These are phyloP conservation scores for Philotrypesis tridentata DNA, from an alignment of 1,140 invertebrate species.

Conservation along the genomic window DNA sequence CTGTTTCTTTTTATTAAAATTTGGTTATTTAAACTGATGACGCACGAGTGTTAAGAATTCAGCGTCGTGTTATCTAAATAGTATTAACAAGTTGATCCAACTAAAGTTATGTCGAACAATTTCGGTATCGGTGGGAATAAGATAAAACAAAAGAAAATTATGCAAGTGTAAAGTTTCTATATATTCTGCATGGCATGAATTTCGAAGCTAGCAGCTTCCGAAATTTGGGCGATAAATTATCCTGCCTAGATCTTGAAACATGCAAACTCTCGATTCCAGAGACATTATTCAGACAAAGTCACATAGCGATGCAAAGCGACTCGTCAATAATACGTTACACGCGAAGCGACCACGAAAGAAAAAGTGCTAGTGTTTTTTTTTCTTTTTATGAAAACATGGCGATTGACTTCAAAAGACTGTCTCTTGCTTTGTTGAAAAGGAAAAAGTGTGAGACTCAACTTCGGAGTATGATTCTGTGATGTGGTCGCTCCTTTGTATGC, in stretches of 20 bases:
- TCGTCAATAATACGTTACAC: slow-evolving; percentile 40
- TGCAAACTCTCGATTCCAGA: slow-evolving; percentile 41
- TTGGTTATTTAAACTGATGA: slow-evolving; percentile 31
- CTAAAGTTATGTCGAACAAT: slow-evolving; percentile 32
- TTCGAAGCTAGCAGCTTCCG: slow-evolving; percentile 18
- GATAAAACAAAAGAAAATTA: slow-evolving; percentile 19
- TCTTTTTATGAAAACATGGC: slow-evolving; percentile 31
- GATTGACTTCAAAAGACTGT: slow-evolving; percentile 50
- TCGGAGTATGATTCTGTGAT: slow-evolving; percentile 43
- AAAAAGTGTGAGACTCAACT: slow-evolving; percentile 25
- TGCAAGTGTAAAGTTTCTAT: slow-evolving; percentile 43
- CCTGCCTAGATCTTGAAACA: slow-evolving; percentile 45
- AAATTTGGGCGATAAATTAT: slow-evolving; percentile 42
- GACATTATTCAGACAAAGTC: slow-evolving; percentile 39
- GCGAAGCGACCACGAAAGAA: slow-evolving; percentile 25
- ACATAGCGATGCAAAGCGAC: slow-evolving; percentile 39
- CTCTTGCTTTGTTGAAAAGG: slow-evolving; percentile 42
- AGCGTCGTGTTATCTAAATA: slow-evolving; percentile 40
- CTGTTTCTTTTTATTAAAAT: slow-evolving; percentile 34
- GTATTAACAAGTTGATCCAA: slow-evolving; percentile 35
- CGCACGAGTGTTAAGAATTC: neutral
- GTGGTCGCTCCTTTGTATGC: slow-evolving; percentile 46
- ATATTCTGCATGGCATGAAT: slow-evolving; percentile 15
- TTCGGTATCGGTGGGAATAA: slow-evolving; percentile 32
- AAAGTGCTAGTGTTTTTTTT: slow-evolving; percentile 49